Percentiles rank a stretch among this genome's conserved stretches.
Conservation (phyloP, 2,888 invertebrate species). For the Linnaemya vulpina region DNA sequence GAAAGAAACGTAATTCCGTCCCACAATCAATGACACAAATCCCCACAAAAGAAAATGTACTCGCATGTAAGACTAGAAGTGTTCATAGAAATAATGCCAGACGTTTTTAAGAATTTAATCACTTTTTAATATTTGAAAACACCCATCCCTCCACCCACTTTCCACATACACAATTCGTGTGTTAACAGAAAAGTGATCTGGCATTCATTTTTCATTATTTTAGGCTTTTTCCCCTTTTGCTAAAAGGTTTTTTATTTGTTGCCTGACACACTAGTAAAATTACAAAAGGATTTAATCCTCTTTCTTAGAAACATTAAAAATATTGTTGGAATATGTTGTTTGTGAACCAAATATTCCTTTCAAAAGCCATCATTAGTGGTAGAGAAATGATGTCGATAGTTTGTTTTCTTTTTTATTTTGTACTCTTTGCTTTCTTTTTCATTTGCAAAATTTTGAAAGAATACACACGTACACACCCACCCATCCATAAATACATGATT, state of each 20-base stretch:
- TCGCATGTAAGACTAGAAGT: not conserved
- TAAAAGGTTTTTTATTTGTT: constrained; percentile 15
- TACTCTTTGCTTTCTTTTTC: not conserved
- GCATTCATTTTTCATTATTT: constrained; percentile 38
- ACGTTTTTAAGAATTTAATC: constrained; percentile 39
- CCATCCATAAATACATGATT: too few relatives aligned
- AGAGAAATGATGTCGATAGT: constrained; percentile 40
- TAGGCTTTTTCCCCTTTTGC: not conserved
- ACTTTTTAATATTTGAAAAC: constrained; percentile 49
- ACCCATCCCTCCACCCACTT: not conserved
- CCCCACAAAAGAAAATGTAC: not conserved
- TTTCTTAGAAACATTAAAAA: constrained; percentile 20
- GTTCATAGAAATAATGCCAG: constrained; percentile 14
- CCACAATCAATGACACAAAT: constrained; percentile 29
- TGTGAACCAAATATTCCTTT: constrained; percentile 19
- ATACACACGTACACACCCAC: not conserved
- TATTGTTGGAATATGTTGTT: constrained; percentile 33
- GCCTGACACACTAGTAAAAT: not conserved
- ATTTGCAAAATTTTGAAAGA: not conserved
- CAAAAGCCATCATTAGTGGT: constrained; percentile 34
- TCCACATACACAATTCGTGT: not conserved
- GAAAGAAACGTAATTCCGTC: constrained; percentile 6
- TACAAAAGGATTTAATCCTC: constrained; percentile 9
- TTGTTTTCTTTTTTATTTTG: not conserved
- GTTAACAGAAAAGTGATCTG: not conserved